A percentile compares a stretch with the other conserved stretches of the same genome.
These are phyloP conservation scores for Diorhabda carinulata DNA, from an alignment of 1,140 invertebrate genomes.

Conservation along the genomic window DNA sequence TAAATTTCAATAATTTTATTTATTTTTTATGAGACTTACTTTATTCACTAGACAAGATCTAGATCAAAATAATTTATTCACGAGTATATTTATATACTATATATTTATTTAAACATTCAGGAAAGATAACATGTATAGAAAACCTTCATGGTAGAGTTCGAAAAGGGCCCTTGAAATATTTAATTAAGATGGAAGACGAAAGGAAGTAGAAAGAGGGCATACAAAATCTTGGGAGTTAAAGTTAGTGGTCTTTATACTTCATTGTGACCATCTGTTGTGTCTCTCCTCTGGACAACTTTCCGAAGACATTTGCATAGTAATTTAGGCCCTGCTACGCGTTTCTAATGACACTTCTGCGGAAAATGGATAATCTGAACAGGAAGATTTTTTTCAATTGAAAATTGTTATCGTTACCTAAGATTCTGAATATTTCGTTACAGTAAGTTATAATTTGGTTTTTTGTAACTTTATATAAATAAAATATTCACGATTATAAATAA, in stretches of 20 bases:
- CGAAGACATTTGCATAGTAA: slow-evolving; percentile 32
- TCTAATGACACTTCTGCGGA: slow-evolving; percentile 3
- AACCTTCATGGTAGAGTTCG: slow-evolving; percentile 3
- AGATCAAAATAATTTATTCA: too few relatives aligned
- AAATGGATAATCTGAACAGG: not conserved
- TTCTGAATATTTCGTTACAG: too few relatives aligned
- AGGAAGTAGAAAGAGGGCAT: slow-evolving; percentile 17
- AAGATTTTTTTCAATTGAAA: too few relatives aligned
- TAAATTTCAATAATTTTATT: too few relatives aligned
- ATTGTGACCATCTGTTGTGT: slow-evolving; percentile 31
- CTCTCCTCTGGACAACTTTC: slow-evolving; percentile 27
- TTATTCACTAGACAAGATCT: too few relatives aligned
- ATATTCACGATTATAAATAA: too few relatives aligned
- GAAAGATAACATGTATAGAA: not conserved
- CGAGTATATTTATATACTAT: too few relatives aligned
- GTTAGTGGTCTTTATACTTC: slow-evolving; percentile 33
- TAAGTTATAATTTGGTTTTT: too few relatives aligned
- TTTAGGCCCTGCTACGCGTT: slow-evolving; percentile 21
- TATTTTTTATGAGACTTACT: too few relatives aligned
- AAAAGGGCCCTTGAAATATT: slow-evolving; percentile 5
- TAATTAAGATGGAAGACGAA: slow-evolving; percentile 11
- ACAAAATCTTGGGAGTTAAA: slow-evolving; percentile 21
- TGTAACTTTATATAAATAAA: too few relatives aligned
- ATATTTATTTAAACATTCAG: too few relatives aligned
- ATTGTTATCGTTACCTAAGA: too few relatives aligned